Percentiles rank a stretch among this genome's conserved stretches.
These are phyloP conservation scores for Microctenopoma stevenorrisi DNA, from an alignment of 2,797 vertebrate species.

Conservation along the genomic window DNA sequence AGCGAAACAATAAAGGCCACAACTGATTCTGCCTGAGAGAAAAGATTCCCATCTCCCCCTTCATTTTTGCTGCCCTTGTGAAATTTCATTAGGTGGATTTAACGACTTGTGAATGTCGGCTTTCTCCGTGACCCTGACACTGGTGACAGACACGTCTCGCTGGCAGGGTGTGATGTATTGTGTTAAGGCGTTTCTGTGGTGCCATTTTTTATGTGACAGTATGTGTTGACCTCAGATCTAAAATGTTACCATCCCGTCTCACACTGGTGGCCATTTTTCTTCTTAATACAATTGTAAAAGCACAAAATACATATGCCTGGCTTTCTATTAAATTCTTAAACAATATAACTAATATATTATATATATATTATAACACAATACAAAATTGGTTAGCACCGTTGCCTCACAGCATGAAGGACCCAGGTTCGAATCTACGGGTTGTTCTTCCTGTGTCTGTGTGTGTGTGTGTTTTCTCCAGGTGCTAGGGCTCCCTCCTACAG, in stretches of 20 bases:
- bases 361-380: no score
- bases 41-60: slow-evolving; percentile 72
- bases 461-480: no score
- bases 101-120: slow-evolving; percentile 80
- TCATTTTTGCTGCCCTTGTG: slow-evolving; percentile 77
- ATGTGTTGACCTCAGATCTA: slow-evolving; percentile 66
- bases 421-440: no score
- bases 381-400: no score
- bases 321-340: background rate
- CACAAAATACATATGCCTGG: slow-evolving; percentile 13
- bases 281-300: slow-evolving; percentile 65
- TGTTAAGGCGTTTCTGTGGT: slow-evolving; percentile 65
- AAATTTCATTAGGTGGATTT: slow-evolving; percentile 83
- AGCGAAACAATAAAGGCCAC: slow-evolving; percentile 67
- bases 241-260: slow-evolving; percentile 61
- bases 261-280: slow-evolving; percentile 44
- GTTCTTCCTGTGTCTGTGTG: no score
- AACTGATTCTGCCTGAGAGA: slow-evolving; percentile 59
- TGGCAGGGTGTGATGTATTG: slow-evolving; percentile 78
- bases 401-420: no score
- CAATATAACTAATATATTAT: background rate
- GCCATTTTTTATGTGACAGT: slow-evolving; percentile 78
- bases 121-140: slow-evolving; percentile 79
- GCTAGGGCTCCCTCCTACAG: no score
- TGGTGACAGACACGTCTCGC: slow-evolving; percentile 60